These are phyloP conservation scores for Bilobella aurantiaca DNA, from an alignment of 1,140 invertebrate genomes.

Conservation along the genomic window DNA sequence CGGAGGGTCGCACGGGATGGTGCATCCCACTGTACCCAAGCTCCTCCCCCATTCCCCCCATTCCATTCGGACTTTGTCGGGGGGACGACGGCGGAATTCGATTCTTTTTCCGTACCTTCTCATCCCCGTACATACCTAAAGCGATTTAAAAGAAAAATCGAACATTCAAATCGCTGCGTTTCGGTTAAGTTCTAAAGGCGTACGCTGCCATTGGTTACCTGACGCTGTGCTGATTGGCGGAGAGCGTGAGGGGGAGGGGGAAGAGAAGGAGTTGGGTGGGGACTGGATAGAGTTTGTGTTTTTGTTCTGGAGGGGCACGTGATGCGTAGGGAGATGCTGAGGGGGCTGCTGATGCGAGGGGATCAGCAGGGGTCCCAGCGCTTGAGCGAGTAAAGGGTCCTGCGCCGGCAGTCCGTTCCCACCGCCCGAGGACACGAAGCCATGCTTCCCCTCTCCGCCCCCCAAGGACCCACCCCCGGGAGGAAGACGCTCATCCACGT, in stretches of 20 bases:
- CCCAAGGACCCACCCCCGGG: neutral
- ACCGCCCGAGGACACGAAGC: conserved; percentile 22
- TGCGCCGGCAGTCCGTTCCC: conserved; percentile 18
- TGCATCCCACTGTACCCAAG: conserved; percentile 29
- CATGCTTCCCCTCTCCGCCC: conserved; percentile 23
- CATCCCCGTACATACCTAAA: conserved; percentile 27
- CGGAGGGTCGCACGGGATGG: conserved; percentile 26
- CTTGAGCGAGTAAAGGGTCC: conserved; percentile 34
- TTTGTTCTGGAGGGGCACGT: conserved; percentile 25
- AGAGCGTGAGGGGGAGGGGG: conserved; percentile 36
- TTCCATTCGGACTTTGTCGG: conserved; percentile 33
- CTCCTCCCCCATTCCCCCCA: conserved; percentile 28
- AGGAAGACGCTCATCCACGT: conserved; percentile 18
- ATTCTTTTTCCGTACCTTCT: conserved; percentile 30
- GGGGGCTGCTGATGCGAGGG: conserved; percentile 20
- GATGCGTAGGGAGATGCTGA: conserved; percentile 26
- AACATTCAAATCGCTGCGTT: conserved; percentile 2
- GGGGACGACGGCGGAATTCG: conserved; percentile 28
- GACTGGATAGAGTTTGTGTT: conserved; percentile 34
- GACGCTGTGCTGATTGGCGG: too few species aligned
- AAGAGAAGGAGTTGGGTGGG: conserved; percentile 36
- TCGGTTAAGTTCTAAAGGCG: too few species aligned
- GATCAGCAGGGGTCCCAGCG: conserved; percentile 26
- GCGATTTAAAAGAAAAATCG: neutral
- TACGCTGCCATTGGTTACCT: too few species aligned